Percentiles rank a stretch among this genome's conserved stretches.
Evolutionary conservation across 2,113 vertebrate species (phyloP).

Genomic region (Patagioenas fasciata): DNA sequence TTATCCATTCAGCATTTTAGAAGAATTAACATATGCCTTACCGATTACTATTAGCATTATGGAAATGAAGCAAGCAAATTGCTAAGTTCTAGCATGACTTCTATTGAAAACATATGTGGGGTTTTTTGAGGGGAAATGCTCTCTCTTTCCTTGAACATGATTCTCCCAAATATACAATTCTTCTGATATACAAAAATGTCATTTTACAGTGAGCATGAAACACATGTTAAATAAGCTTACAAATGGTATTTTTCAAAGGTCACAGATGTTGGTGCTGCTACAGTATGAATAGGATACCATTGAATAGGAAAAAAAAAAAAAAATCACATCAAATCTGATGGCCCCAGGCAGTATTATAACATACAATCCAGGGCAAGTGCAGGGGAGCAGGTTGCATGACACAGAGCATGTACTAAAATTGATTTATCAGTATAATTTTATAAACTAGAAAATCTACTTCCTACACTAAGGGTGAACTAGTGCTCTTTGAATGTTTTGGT

Average conservation of each 20-base stretch:
- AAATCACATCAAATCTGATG: background rate
- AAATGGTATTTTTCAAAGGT: background rate
- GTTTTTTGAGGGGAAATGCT: background rate
- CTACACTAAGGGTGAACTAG: background rate
- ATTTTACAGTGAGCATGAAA: background rate
- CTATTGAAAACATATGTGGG: background rate
- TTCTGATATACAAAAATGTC: background rate
- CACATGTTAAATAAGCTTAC: background rate
- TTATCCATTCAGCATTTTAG: background rate
- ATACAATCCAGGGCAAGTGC: background rate
- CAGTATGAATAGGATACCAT: background rate
- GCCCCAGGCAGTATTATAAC: background rate
- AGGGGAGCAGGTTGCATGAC: background rate
- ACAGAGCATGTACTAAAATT: background rate
- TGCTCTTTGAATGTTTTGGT: conserved; percentile 12
- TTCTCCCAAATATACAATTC: background rate
- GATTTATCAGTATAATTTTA: conserved; percentile 19
- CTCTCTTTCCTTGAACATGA: background rate
- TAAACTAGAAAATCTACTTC: background rate
- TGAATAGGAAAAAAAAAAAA: background rate
- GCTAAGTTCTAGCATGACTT: background rate
- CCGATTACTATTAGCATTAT: background rate
- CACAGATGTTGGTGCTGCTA: background rate
- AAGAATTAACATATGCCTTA: background rate
- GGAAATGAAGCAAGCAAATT: background rate